Percentiles rank a stretch among this genome's conserved stretches.
phyloP scores from a whole-genome alignment of 64 coral and sea anemone genomes.

The Montipora sp. region DNA sequence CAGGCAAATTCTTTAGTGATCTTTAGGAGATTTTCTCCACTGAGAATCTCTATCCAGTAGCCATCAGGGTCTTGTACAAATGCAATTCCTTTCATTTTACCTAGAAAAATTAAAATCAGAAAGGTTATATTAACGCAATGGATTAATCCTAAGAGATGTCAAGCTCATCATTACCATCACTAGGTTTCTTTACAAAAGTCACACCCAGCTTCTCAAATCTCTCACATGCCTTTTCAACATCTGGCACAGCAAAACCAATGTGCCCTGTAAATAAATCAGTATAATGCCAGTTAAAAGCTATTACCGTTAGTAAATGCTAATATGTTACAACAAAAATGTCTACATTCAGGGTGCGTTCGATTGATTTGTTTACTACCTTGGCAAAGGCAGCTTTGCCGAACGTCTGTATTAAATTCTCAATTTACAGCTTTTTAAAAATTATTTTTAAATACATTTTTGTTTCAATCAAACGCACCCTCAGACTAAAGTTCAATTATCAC shows the following conservation, averaged over 20 bases:
- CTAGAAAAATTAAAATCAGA: slow-evolving; percentile 18
- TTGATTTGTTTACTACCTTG: too few relatives aligned
- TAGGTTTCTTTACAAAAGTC: slow-evolving; percentile 94
- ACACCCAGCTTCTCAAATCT: slow-evolving; percentile 93
- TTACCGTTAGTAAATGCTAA: background rate
- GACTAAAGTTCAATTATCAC: too few relatives aligned
- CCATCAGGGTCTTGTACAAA: slow-evolving; percentile 97
- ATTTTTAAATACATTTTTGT: too few relatives aligned
- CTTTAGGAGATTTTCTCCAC: slow-evolving; percentile 56
- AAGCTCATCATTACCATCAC: slow-evolving; percentile 74
- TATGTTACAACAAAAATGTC: background rate
- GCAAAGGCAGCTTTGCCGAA: too few relatives aligned
- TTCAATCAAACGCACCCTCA: too few relatives aligned
- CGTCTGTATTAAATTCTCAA: too few relatives aligned
- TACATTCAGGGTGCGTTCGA: too few relatives aligned
- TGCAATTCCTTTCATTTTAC: slow-evolving; percentile 94
- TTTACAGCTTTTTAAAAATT: too few relatives aligned
- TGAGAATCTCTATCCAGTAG: slow-evolving; percentile 98
- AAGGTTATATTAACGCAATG: too few relatives aligned
- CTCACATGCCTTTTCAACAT: slow-evolving; percentile 90
- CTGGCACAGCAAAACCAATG: slow-evolving; percentile 86
- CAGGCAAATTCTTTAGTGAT: slow-evolving; percentile 43
- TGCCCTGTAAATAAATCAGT: slow-evolving; percentile 59
- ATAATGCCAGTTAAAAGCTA: background rate
- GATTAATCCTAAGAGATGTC: background rate